These are phyloP conservation scores for Heliconius melpomene DNA, from an alignment of 1,140 invertebrate species.

Conservation along the genomic window DNA sequence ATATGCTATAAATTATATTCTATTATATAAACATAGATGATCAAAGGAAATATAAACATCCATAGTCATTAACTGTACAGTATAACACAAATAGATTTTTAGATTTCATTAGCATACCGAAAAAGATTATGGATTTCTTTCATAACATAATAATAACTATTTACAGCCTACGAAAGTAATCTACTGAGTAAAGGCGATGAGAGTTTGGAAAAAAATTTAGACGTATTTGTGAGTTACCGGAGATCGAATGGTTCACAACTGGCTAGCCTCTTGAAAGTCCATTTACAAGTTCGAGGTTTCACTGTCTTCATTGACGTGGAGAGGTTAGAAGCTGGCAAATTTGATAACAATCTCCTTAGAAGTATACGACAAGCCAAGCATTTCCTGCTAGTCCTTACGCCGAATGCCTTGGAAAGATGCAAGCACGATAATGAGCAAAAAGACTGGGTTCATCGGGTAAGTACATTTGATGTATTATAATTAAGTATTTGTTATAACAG, in stretches of 20 bases:
- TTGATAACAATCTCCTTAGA: conserved; percentile 98
- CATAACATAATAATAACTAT: background rate
- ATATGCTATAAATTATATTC: conserved; percentile 14
- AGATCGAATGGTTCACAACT: conserved; percentile 98
- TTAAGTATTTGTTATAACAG: no score
- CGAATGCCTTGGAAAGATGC: conserved; percentile 96
- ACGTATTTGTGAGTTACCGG: conserved; percentile 99
- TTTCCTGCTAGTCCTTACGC: conserved; percentile 97
- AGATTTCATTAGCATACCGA: background rate
- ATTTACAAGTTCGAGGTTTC: conserved; percentile 96
- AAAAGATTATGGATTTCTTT: background rate
- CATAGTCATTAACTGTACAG: background rate
- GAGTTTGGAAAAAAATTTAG: conserved; percentile 92
- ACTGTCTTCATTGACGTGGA: conserved; percentile 98
- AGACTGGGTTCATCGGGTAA: conserved; percentile 99
- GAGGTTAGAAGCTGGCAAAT: conserved; percentile 97
- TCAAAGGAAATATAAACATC: conserved; percentile 1
- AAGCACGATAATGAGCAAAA: conserved; percentile 95
- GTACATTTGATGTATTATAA: conserved; percentile 42
- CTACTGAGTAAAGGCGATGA: conserved; percentile 86
- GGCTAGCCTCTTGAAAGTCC: conserved; percentile 95
- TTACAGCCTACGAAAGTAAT: conserved; percentile 82
- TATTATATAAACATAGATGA: background rate
- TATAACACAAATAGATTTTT: background rate
- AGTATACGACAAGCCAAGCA: conserved; percentile 98